Evolutionary conservation across 2,888 invertebrate species (phyloP).

Genomic region (Thereva nobilitata): DNA sequence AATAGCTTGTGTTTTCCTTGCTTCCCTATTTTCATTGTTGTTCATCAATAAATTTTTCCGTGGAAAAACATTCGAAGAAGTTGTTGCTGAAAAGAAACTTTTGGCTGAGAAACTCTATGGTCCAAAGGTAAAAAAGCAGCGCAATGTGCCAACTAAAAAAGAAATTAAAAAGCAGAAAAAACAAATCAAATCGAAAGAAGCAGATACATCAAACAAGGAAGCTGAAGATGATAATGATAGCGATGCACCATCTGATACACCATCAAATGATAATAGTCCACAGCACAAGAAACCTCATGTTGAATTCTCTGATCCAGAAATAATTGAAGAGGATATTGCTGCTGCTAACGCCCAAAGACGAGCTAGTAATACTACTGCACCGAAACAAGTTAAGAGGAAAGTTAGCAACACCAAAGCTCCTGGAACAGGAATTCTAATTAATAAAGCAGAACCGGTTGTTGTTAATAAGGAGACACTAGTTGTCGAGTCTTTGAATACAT

Average conservation of each 20-base stretch:
- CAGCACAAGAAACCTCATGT: constrained; percentile 48
- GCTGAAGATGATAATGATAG: constrained; percentile 39
- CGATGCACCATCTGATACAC: constrained; percentile 38
- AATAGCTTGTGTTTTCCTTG: constrained; percentile 57
- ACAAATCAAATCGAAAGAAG: constrained; percentile 49
- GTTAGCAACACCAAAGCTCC: constrained; percentile 44
- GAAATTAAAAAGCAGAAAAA: constrained; percentile 55
- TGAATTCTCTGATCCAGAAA: constrained; percentile 55
- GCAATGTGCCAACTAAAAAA: constrained; percentile 49
- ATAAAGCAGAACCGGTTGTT: constrained; percentile 52
- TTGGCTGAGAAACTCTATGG: constrained; percentile 56
- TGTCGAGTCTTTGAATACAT: constrained; percentile 67
- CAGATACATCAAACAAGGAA: constrained; percentile 40
- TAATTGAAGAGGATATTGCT: constrained; percentile 45
- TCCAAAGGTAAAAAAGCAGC: constrained; percentile 45
- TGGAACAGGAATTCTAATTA: constrained; percentile 52
- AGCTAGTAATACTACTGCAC: background rate
- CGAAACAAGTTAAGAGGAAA: constrained; percentile 41
- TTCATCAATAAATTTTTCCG: constrained; percentile 57
- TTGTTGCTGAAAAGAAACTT: constrained; percentile 56
- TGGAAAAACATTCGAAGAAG: constrained; percentile 58
- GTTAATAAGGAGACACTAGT: constrained; percentile 45
- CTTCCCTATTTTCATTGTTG: constrained; percentile 54
- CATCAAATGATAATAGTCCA: constrained; percentile 39
- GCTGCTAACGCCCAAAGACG: constrained; percentile 9